phyloP scores from a whole-genome alignment of 2,797 vertebrate genomes.

The Neosalanx taihuensis region DNA sequence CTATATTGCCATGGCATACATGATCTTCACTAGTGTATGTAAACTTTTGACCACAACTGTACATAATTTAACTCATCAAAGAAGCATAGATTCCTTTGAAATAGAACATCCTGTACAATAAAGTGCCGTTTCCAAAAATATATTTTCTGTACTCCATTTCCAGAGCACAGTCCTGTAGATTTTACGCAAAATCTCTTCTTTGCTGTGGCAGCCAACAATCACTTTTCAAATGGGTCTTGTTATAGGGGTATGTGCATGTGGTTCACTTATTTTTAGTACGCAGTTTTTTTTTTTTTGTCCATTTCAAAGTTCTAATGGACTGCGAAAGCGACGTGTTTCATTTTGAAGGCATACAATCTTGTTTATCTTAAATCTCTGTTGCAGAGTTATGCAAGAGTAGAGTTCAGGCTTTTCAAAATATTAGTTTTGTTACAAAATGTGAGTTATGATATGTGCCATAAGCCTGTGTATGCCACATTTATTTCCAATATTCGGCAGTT shows the following conservation, averaged over 20 bases:
- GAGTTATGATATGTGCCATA: conserved; percentile 30
- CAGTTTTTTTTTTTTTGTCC: conserved; percentile 38
- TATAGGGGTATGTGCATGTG: neutral
- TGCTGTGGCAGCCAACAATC: neutral
- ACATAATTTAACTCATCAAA: conserved; percentile 1
- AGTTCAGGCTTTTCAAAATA: conserved; percentile 34
- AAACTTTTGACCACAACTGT: too few species aligned
- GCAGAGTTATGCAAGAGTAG: conserved; percentile 34
- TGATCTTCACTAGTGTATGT: too few species aligned
- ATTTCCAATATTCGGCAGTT: conserved; percentile 22
- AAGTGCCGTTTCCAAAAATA: conserved; percentile 47
- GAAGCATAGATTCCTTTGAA: conserved; percentile 27
- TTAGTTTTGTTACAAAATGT: conserved; percentile 44
- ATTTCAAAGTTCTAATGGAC: conserved; percentile 35
- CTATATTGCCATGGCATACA: too few species aligned
- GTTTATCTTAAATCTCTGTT: conserved; percentile 56
- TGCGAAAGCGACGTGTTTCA: conserved; percentile 60
- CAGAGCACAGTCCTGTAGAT: conserved; percentile 13
- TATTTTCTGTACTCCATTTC: neutral
- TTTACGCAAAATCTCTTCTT: neutral
- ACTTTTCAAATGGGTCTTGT: conserved; percentile 7
- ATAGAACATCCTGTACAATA: conserved; percentile 37
- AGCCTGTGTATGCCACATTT: conserved; percentile 21
- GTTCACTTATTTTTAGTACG: conserved; percentile 43
- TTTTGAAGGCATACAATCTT: conserved; percentile 54